These are phyloP conservation scores for Asbolus verrucosus DNA, from an alignment of 1,140 invertebrate species.

Conservation along the genomic window DNA sequence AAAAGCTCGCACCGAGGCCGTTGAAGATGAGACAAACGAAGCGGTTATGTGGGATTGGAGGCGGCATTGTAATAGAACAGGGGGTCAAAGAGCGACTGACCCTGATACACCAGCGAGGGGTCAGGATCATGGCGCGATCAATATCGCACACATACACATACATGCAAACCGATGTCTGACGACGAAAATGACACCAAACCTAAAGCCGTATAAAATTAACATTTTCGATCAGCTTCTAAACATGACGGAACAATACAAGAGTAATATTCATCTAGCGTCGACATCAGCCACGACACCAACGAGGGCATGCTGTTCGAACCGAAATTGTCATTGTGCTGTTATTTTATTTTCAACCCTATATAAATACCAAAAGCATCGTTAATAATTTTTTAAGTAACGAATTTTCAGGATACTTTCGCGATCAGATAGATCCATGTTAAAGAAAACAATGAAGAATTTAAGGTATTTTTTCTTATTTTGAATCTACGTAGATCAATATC, in stretches of 20 bases:
- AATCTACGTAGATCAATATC: slow-evolving; percentile 12
- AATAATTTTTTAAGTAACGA: slow-evolving; percentile 24
- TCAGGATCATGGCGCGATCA: slow-evolving; percentile 47
- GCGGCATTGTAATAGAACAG: slow-evolving; percentile 33
- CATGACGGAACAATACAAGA: background rate
- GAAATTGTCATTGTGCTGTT: slow-evolving; percentile 5
- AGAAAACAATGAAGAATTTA: background rate
- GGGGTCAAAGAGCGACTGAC: slow-evolving; percentile 47
- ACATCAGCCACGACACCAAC: background rate
- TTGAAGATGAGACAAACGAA: slow-evolving; percentile 41
- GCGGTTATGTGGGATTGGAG: slow-evolving; percentile 39
- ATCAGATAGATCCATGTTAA: background rate
- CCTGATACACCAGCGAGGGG: slow-evolving; percentile 45
- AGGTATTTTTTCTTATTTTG: background rate
- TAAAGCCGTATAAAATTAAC: slow-evolving; percentile 12
- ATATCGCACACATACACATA: slow-evolving; percentile 35
- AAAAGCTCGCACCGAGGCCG: slow-evolving; percentile 31
- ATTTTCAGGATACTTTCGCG: background rate
- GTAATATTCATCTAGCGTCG: background rate
- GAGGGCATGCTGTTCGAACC: background rate
- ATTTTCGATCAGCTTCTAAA: slow-evolving; percentile 14
- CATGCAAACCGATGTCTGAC: slow-evolving; percentile 30
- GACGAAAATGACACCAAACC: slow-evolving; percentile 14
- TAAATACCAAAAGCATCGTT: background rate
- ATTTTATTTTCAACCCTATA: background rate